Percentiles rank a stretch among this genome's conserved stretches.
Conservation (phyloP, 2,888 invertebrate genomes). For the Sminthurides aquaticus region DNA sequence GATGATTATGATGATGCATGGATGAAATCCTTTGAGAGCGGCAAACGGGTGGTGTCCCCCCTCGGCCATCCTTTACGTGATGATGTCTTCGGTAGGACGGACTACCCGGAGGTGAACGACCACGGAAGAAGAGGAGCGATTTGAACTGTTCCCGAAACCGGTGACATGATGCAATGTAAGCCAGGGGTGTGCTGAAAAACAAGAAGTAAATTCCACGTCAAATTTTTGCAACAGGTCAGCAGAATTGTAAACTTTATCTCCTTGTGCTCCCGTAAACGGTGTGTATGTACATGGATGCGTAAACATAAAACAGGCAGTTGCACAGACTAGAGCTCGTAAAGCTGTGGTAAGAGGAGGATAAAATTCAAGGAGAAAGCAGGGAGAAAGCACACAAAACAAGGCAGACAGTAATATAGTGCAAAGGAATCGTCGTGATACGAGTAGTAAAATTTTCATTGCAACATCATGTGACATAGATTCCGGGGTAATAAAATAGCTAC, state of each 20-base stretch:
- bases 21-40: background rate
- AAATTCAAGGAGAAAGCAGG: too few relatives aligned
- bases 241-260: background rate
- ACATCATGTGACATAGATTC: too few relatives aligned
- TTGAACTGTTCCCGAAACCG: conserved; percentile 41
- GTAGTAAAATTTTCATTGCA: too few relatives aligned
- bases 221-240: background rate
- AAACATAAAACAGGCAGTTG: background rate
- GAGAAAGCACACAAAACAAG: too few relatives aligned
- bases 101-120: conserved; percentile 16
- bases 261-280: too few relatives aligned
- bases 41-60: background rate
- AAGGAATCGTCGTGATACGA: too few relatives aligned
- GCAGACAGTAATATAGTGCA: too few relatives aligned
- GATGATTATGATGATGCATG: background rate
- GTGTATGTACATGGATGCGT: background rate
- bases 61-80: background rate
- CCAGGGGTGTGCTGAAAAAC: conserved; percentile 36
- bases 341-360: too few relatives aligned
- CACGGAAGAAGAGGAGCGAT: conserved; percentile 24
- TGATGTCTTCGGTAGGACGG: background rate
- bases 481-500: too few relatives aligned
- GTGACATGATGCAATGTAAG: conserved; percentile 42
- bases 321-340: too few relatives aligned
- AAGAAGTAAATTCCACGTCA: background rate